Conservation (phyloP, 2,888 invertebrate species). For the Sipha maydis region DNA sequence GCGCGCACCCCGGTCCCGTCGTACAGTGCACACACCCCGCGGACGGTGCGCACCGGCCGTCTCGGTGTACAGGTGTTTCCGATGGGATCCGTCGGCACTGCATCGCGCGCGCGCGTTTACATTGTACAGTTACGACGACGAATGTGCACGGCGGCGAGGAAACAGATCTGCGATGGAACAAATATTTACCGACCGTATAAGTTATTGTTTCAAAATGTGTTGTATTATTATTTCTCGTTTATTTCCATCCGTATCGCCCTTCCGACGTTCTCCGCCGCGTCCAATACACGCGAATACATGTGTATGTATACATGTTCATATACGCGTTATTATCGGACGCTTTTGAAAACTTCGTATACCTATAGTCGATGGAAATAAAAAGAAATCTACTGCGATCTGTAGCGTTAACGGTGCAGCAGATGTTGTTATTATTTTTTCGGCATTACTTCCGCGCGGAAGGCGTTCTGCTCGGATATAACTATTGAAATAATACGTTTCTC, state of each 20-base stretch:
- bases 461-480: neutral
- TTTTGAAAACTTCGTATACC: neutral
- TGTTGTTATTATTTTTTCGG: neutral
- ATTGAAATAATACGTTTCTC: neutral
- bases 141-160: neutral
- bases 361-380: neutral
- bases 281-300: neutral
- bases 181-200: neutral
- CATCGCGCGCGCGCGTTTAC: neutral
- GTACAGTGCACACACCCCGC: neutral
- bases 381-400: neutral
- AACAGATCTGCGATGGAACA: neutral
- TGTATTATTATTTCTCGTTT: neutral
- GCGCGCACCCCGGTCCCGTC: neutral
- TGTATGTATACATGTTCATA: neutral
- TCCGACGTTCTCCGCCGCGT: neutral
- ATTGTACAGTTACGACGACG: neutral
- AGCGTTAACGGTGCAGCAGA: neutral
- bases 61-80: neutral
- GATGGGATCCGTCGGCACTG: neutral
- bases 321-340: neutral
- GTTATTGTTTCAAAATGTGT: neutral
- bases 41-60: neutral
- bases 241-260: no score
- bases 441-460: conserved; percentile 39